Evolutionary conservation across 37 sponge, comb jelly and placozoan genomes (phyloP), one percentile per base, ranked within the genome.

Genomic region (Mnemiopsis leidyi): DNA sequence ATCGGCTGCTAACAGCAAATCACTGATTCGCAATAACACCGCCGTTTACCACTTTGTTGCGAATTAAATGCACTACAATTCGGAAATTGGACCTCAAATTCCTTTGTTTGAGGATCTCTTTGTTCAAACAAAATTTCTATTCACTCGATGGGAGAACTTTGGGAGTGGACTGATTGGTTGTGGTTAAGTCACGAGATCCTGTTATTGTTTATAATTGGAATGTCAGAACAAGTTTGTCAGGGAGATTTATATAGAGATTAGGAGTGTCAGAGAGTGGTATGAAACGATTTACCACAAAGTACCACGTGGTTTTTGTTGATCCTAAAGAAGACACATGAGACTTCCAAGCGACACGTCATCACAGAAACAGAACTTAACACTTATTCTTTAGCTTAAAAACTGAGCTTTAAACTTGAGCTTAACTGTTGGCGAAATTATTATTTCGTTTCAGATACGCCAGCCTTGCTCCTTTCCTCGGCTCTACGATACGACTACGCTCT

Each of bases 401-500:
- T n/a, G n/a, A n/a, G n/a, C n/a, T n/a, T n/a, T n/a, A n/a, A n/a
- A n/a, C n/a, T n/a, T n/a, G n/a, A n/a, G n/a, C n/a, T n/a, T n/a
- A n/a, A n/a, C n/a, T n/a, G n/a, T n/a, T n/a, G n/a, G n/a, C n/a
- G n/a, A n/a, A n/a, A n/a, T n/a, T n/a, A n/a, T n/a, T n/a, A 23
- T 32, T 79, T 16, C 32, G 23, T 39, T 26, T 85, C 61, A 85
- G 90, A 85, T 39, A 85, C 40, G 24, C 90, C 90, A 23, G 90
- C 90, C 35, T 29, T 85, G 1, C 90, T 85, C 20, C 90, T 85
- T 26, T 39, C 90, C 61, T 40, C 90, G 3, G 90, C 90, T 3
- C 61, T 85, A 26, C 23, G 90, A 32, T 85, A 85, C 48, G 90
- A 85, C 61, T 85, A 85, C 90, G 90, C 90, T 21, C 61, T 85